Evolutionary conservation across 2,888 invertebrate species (phyloP).

Genomic region (Sphaerophoria rueppellii): DNA sequence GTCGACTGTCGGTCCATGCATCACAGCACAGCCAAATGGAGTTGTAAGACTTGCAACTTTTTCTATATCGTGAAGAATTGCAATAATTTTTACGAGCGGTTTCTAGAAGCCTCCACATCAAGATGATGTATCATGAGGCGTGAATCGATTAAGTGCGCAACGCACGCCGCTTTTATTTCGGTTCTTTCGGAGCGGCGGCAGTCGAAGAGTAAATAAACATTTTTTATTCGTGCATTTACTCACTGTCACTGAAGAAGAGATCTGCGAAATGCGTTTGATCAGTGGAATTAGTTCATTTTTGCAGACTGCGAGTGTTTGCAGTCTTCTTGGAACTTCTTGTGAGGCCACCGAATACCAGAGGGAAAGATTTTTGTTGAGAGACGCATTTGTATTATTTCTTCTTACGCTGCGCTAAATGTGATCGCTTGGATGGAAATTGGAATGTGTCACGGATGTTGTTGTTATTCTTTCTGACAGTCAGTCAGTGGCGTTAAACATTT

Average conservation of each 20-base stretch:
- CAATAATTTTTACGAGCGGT: slow-evolving; percentile 36
- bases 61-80: slow-evolving; percentile 7
- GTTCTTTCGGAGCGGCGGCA: neutral
- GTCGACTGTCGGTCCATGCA: slow-evolving; percentile 38
- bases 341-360: slow-evolving; percentile 28
- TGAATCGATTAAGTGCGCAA: slow-evolving; percentile 28
- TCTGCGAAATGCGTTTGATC: slow-evolving; percentile 52
- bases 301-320: neutral
- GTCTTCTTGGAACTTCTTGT: slow-evolving; percentile 35
- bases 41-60: neutral
- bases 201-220: slow-evolving; percentile 30
- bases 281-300: slow-evolving; percentile 37
- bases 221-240: slow-evolving; percentile 38
- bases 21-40: slow-evolving; percentile 33
- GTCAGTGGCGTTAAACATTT: slow-evolving; percentile 19
- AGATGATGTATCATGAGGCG: slow-evolving; percentile 29
- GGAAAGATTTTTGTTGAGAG: slow-evolving; percentile 5
- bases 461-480: slow-evolving; percentile 14
- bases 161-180: neutral
- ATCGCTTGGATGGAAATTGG: slow-evolving; percentile 27
- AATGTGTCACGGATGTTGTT: slow-evolving; percentile 37
- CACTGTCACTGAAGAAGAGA: slow-evolving; percentile 34
- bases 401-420: neutral
- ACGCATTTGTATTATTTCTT: neutral
- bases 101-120: slow-evolving; percentile 15